Conservation (phyloP, 2,888 invertebrate genomes). For the Apotomis betuletana region DNA sequence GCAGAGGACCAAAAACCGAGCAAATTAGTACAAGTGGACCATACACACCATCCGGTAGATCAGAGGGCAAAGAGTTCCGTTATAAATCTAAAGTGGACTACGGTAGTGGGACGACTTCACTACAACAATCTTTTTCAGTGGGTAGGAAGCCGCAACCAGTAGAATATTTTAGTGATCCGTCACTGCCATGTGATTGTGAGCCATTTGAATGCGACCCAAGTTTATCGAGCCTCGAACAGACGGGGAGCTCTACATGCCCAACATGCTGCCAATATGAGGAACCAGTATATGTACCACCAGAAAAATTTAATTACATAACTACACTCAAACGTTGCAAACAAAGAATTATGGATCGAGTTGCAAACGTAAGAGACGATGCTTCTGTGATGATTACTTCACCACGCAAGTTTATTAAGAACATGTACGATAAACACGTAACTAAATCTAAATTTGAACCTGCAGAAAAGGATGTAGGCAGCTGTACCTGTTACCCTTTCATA, state of each 20-base stretch:
- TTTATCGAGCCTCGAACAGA: not conserved
- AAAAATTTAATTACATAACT: not conserved
- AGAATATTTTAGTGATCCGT: not conserved
- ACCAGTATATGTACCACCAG: not conserved
- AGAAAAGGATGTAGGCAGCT: slow-evolving; percentile 2
- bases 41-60: slow-evolving; percentile 1
- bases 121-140: slow-evolving; percentile 23
- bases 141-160: not conserved
- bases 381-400: not conserved
- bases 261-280: slow-evolving; percentile 3
- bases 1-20: not conserved
- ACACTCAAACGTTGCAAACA: not conserved
- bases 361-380: not conserved
- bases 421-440: not conserved
- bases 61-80: not conserved
- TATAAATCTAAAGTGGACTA: slow-evolving; percentile 14
- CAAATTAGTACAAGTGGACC: not conserved
- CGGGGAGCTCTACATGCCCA: not conserved
- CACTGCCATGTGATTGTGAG: not conserved
- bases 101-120: slow-evolving; percentile 12
- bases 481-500: slow-evolving; percentile 16
- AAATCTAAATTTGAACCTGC: not conserved
- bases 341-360: slow-evolving; percentile 8
- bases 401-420: not conserved
- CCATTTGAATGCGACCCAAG: not conserved